Evolutionary conservation across 2,113 vertebrate species (phyloP), one percentile per base, ranked within the genome.

Genomic region (Takifugu bimaculatus): DNA sequence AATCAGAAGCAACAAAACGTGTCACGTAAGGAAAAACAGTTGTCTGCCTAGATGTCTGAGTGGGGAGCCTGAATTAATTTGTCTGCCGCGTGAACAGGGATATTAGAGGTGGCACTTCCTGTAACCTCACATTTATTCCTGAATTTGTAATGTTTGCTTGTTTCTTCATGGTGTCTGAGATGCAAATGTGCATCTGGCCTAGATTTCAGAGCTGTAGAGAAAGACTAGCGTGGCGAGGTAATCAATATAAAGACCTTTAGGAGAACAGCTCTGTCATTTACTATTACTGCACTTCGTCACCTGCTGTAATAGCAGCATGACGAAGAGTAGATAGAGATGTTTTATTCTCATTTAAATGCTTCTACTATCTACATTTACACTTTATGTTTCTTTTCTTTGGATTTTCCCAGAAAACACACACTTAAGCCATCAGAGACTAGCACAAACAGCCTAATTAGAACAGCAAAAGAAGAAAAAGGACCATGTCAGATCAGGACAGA

Each of bases 221-320:
- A 85, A 75, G 71, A 70, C 71, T 29, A 50, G 72, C 81, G 62
- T 78, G 56, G 70, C 62, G 50, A 79, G 56, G 53, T 35, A 57
- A 84, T 88, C 85, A 85, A 88, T 88, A 83, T 70, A 56, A 70
- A 77, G 83, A 83, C 85, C 85, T 87, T 80, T 79, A 79, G 75
- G 59, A 79, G 71, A 73, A 57, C 72, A 6, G 11, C 53, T 48
- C 39, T 69, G 75, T 78, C 83, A 85, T 85, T 88, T 85, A 85
- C 77, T 75, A 83, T 83, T 88, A 81, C 85, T 85, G 20, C 20
- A 20, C 20, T 20, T 20, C 20, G 82, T 70, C 7, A 35, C 43
- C 59, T 81, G 77, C 74, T 78, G 79, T 78, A 82, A 78, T 77
- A 79, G 80, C 50, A 50, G 54, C 57, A 83, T 80, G 84, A 80